These are phyloP conservation scores for Nasonovia ribisnigri DNA, from an alignment of 2,888 invertebrate species.

Conservation along the genomic window DNA sequence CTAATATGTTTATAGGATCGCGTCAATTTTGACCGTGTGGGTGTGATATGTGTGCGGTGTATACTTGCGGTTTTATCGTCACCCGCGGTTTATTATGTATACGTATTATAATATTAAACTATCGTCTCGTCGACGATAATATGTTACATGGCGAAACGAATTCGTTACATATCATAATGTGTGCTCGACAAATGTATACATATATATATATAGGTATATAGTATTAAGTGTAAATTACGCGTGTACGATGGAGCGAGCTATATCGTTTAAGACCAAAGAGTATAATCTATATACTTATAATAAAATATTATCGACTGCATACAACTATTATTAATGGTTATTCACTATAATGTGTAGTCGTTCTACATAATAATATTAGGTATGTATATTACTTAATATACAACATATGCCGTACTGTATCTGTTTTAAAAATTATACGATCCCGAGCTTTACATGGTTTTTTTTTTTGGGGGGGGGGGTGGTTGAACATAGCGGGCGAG, in stretches of 20 bases:
- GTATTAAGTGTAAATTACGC: neutral
- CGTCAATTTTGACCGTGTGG: neutral
- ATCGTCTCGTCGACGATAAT: neutral
- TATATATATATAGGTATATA: neutral
- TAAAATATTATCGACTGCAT: neutral
- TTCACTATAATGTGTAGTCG: neutral
- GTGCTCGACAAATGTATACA: neutral
- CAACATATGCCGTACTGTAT: neutral
- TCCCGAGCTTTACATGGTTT: neutral
- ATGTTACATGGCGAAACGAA: neutral
- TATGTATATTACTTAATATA: neutral
- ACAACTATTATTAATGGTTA: neutral
- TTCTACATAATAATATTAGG: neutral
- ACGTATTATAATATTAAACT: neutral
- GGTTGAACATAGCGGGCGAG: neutral
- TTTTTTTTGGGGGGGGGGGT: too few relatives aligned
- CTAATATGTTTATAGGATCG: neutral
- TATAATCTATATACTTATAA: neutral
- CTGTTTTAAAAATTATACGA: neutral
- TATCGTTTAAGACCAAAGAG: neutral
- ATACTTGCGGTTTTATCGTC: neutral
- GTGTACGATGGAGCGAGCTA: neutral
- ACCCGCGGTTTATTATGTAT: neutral
- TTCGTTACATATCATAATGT: neutral
- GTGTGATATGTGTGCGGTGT: neutral